Percentiles rank a stretch among this genome's conserved stretches.
phyloP scores from a whole-genome alignment of 2,888 invertebrate species.

The Lasioglossum figueresi region DNA sequence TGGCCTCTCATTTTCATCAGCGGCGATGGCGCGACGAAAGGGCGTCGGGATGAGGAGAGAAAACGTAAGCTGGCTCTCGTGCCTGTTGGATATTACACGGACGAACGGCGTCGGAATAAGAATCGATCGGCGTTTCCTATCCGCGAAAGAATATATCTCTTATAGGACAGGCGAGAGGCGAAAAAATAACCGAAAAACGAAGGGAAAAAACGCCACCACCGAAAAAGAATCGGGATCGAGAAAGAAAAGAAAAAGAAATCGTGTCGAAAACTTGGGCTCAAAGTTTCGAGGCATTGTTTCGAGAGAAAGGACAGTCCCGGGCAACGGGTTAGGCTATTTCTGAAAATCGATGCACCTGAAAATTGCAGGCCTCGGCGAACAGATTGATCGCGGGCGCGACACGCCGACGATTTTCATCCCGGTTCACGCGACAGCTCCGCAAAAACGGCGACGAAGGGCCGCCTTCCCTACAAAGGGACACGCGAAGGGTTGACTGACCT shows the following conservation, averaged over 20 bases:
- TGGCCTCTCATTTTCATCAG: constrained; percentile 40
- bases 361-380: constrained; percentile 52
- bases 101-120: constrained; percentile 73
- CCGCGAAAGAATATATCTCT: constrained; percentile 28
- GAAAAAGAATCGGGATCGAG: not conserved
- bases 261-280: not conserved
- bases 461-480: constrained; percentile 16
- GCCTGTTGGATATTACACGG: constrained; percentile 76
- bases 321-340: constrained; percentile 12
- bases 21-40: constrained; percentile 16
- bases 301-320: constrained; percentile 3
- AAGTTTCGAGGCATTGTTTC: constrained; percentile 12
- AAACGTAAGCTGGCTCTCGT: constrained; percentile 73
- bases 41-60: constrained; percentile 21
- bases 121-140: constrained; percentile 72
- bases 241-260: not conserved
- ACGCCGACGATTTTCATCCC: constrained; percentile 25
- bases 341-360: constrained; percentile 44
- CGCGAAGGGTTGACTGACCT: constrained; percentile 47
- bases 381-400: constrained; percentile 12
- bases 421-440: constrained; percentile 9
- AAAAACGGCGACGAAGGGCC: constrained; percentile 14
- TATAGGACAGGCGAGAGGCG: not conserved
- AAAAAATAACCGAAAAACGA: not conserved
- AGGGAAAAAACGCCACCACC: not conserved